Conservation (phyloP, 2,888 invertebrate genomes). For the Rotaria macrura region DNA sequence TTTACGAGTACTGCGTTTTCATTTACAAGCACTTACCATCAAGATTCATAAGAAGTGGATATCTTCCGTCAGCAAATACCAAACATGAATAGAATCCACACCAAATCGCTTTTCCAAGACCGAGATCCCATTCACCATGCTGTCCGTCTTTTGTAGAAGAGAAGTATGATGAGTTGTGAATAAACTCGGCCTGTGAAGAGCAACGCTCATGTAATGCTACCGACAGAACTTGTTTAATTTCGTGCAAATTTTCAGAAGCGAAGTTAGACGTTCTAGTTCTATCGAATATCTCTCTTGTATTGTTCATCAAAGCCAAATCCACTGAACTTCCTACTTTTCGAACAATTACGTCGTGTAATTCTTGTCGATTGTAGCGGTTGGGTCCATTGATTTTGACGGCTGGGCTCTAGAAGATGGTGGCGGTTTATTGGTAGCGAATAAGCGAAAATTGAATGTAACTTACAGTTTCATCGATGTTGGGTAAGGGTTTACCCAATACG, state of each 20-base stretch:
- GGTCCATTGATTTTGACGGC: background rate
- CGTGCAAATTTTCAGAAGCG: background rate
- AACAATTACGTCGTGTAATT: background rate
- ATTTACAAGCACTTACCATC: background rate
- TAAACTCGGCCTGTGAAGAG: background rate
- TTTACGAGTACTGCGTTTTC: too few relatives aligned
- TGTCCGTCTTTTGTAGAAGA: background rate
- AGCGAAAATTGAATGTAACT: background rate
- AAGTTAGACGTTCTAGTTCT: background rate
- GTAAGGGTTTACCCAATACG: background rate
- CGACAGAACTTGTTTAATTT: background rate
- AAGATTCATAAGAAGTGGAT: background rate
- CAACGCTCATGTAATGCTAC: background rate
- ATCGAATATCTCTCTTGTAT: background rate
- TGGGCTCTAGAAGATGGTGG: background rate
- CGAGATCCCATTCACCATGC: background rate
- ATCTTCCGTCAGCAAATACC: background rate
- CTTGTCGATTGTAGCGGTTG: background rate
- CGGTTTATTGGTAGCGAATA: background rate
- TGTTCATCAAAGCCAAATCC: background rate
- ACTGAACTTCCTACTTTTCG: background rate
- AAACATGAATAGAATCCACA: constrained; percentile 3
- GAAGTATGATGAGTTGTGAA: background rate
- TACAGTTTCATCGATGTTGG: background rate
- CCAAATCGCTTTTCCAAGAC: background rate